Percentiles rank a stretch among this genome's conserved stretches.
Evolutionary conservation across 2,888 invertebrate species (phyloP).

Genomic region (Aphidoletes aphidimyza): DNA sequence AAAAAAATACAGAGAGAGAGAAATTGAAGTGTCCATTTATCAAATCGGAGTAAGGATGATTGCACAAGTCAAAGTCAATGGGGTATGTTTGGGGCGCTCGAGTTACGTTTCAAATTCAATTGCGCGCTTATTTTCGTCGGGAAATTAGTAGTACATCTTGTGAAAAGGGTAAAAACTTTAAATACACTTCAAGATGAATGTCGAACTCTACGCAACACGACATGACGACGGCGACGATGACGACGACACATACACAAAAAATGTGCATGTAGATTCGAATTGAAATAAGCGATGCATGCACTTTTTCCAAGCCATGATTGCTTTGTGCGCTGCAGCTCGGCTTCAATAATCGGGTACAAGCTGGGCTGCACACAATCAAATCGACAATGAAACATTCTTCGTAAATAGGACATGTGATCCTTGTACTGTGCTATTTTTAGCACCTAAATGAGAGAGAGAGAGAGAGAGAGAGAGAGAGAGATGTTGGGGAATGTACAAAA

Average conservation of each 20-base stretch:
- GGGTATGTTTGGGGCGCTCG: no score
- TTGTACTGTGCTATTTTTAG: conserved; percentile 45
- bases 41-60: neutral
- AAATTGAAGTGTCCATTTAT: neutral
- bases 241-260: no score
- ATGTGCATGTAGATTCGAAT: no score
- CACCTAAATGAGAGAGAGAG: conserved; percentile 1
- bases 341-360: no score
- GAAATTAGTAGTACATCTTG: no score
- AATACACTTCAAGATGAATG: no score
- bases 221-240: neutral
- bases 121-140: neutral
- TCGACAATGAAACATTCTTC: conserved; percentile 13
- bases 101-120: neutral
- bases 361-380: neutral
- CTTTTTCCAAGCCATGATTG: no score
- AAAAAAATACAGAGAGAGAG: neutral
- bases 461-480: no score
- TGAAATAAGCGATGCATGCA: no score
- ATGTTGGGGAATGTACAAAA: neutral
- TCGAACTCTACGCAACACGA: no score
- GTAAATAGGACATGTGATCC: conserved; percentile 33
- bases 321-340: neutral
- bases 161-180: no score
- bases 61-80: neutral